These are phyloP conservation scores for Parotocinclus haroldoi DNA, from an alignment of 2,797 vertebrate genomes.

Conservation along the genomic window DNA sequence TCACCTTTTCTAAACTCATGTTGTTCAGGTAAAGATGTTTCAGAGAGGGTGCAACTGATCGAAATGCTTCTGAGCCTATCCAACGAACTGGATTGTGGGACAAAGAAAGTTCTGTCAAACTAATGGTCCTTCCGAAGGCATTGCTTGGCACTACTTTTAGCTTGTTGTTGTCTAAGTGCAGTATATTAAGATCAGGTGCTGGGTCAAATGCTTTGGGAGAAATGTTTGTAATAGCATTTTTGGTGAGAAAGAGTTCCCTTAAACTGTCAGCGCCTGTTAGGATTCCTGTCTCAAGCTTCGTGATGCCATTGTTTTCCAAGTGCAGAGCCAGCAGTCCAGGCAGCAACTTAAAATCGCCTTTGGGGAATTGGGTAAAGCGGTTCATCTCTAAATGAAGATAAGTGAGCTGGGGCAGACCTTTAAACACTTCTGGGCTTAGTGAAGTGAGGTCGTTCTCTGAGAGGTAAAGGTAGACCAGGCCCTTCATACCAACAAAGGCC, in stretches of 20 bases:
- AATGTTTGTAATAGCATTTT: slow-evolving; percentile 72
- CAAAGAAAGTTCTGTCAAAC: slow-evolving; percentile 79
- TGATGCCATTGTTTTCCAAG: slow-evolving; percentile 80
- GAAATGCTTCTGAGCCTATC: slow-evolving; percentile 72
- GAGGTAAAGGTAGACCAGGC: slow-evolving; percentile 91
- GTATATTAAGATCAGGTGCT: slow-evolving; percentile 74
- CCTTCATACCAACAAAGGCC: slow-evolving; percentile 79
- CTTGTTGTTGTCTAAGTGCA: slow-evolving; percentile 82
- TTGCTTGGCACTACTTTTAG: slow-evolving; percentile 78
- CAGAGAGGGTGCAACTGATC: slow-evolving; percentile 69
- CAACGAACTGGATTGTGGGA: slow-evolving; percentile 77
- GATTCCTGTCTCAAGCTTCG: slow-evolving; percentile 63
- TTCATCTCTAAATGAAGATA: slow-evolving; percentile 91
- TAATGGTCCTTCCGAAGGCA: slow-evolving; percentile 64
- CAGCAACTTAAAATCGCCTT: slow-evolving; percentile 71
- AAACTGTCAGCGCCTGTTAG: slow-evolving; percentile 67
- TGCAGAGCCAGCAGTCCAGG: slow-evolving; percentile 84
- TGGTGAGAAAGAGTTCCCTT: slow-evolving; percentile 79
- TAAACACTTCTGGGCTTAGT: slow-evolving; percentile 72
- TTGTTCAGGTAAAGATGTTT: slow-evolving; percentile 85
- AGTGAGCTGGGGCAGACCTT: slow-evolving; percentile 76
- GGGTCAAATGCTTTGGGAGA: slow-evolving; percentile 68
- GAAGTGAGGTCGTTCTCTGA: slow-evolving; percentile 79
- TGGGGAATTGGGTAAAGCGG: slow-evolving; percentile 74
- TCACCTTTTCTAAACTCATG: slow-evolving; percentile 82